A percentile compares a stretch with the other conserved stretches of the same genome.
Evolutionary conservation across 2,797 vertebrate genomes (phyloP).

Genomic region (Oreochromis mossambicus): DNA sequence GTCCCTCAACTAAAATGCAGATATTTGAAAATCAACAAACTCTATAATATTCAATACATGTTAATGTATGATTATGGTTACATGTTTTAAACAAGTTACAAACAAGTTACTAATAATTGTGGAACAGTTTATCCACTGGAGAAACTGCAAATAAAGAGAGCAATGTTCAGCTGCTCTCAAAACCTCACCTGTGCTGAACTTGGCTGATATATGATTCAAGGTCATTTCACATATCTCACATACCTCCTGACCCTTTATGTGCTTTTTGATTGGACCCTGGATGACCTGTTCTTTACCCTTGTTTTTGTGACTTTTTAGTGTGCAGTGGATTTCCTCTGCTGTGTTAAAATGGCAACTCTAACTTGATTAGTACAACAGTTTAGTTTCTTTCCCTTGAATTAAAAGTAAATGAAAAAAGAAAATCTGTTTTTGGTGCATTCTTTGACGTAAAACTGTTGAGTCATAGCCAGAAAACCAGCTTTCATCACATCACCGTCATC

Average conservation of each 20-base stretch:
- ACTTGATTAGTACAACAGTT: background rate
- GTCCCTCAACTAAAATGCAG: background rate
- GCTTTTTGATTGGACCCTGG: background rate
- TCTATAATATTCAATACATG: background rate
- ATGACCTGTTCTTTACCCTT: background rate
- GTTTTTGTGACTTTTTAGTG: background rate
- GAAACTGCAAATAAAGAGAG: background rate
- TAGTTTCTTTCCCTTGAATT: background rate
- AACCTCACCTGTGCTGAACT: background rate
- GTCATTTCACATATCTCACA: background rate
- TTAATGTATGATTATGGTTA: background rate
- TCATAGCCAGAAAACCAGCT: background rate
- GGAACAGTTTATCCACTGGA: background rate
- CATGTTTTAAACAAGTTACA: background rate
- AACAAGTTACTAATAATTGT: background rate
- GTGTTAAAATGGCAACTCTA: background rate
- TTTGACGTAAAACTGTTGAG: background rate
- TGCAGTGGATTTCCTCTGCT: background rate
- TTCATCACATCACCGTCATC: background rate
- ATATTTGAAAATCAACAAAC: background rate
- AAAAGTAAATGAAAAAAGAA: background rate
- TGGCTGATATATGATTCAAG: background rate
- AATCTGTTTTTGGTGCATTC: background rate
- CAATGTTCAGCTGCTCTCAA: background rate
- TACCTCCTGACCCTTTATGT: background rate